phyloP scores from a whole-genome alignment of 2,797 vertebrate species.

The Hoplostethus mediterraneus region DNA sequence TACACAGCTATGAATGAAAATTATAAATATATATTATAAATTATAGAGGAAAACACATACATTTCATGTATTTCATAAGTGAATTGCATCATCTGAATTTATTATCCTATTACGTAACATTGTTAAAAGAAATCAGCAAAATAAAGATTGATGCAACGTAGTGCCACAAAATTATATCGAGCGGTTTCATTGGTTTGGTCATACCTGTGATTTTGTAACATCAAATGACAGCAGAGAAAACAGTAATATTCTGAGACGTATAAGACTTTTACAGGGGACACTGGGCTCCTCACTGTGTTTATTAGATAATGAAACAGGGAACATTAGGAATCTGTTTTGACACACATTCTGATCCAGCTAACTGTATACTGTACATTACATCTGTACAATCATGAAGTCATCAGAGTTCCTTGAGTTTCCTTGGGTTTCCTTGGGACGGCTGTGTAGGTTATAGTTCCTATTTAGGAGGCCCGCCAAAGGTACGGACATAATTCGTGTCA shows the following conservation, averaged over 20 bases:
- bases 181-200: constrained; percentile 11
- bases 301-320: constrained; percentile 36
- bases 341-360: constrained; percentile 50
- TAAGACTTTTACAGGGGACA: constrained; percentile 25
- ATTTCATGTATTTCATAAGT: not conserved
- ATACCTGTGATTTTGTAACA: constrained; percentile 17
- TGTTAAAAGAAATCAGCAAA: constrained; percentile 23
- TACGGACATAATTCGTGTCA: constrained; percentile 67
- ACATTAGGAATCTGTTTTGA: constrained; percentile 28
- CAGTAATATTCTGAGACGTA: constrained; percentile 17
- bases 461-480: constrained; percentile 75
- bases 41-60: constrained; percentile 17
- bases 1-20: too few relatives aligned
- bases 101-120: constrained; percentile 40
- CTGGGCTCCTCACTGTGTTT: constrained; percentile 24
- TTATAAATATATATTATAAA: too few relatives aligned
- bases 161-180: not conserved
- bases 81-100: constrained; percentile 45
- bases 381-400: constrained; percentile 45
- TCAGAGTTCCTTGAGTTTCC: constrained; percentile 31
- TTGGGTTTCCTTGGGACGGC: constrained; percentile 41
- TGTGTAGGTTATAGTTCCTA: constrained; percentile 65
- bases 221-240: constrained; percentile 21
- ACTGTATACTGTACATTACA: constrained; percentile 39
- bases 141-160: constrained; percentile 27